Base-by-base conservation (phyloP, 1,140 invertebrate species). In the Copidosoma floridanum region DNA sequence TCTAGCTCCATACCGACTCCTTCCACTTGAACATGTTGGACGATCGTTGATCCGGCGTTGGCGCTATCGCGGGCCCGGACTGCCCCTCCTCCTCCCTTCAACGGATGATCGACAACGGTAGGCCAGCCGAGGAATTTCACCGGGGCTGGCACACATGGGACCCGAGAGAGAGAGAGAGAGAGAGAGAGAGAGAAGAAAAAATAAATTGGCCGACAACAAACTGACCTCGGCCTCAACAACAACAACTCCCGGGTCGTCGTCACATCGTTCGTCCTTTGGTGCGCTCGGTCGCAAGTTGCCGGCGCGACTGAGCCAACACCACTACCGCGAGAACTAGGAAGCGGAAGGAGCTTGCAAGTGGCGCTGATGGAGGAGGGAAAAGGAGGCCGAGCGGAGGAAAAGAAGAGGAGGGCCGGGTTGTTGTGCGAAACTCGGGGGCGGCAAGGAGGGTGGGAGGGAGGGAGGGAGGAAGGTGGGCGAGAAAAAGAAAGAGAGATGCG, bases 11-110 rank as follows among this genome's bases (percentile, higher is more conserved):
- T 32, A 8, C 16, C 16, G 44, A 71, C 71, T 76, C 71, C 70
- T 69, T 69, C 68, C 68, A 70, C 69, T 70, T 65, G 44, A 57
- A 47, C 53, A 60, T 57, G 12, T 35, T 18, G n/a, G 14, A 16
- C 37, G 35, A 11, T 37, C 35, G 2, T n/a, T 37, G 11, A 4
- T 16, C 16, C 37, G 4, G 14, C 1, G 0, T 14, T 16, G 37
- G 1, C 37, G 37, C 11, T 38, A 38, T 38, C n/a, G 16, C 11
- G 11, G 3, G 14, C 37, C 16, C 37, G 10, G 37, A 14, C 32
- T 1, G 20, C 37, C 10, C 21, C 20, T 16, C 7, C 26, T n/a
- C 16, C 21, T 18, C 32, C 5, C 7, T 37, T 6, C 37, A n/a
- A 14, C 23, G 21, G 5, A 5, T 37, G 26, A 7, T 40, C 21